Evolutionary conservation across 1,140 invertebrate species (phyloP), one percentile per base, ranked within the genome.

Genomic region (Amyelois transitella): DNA sequence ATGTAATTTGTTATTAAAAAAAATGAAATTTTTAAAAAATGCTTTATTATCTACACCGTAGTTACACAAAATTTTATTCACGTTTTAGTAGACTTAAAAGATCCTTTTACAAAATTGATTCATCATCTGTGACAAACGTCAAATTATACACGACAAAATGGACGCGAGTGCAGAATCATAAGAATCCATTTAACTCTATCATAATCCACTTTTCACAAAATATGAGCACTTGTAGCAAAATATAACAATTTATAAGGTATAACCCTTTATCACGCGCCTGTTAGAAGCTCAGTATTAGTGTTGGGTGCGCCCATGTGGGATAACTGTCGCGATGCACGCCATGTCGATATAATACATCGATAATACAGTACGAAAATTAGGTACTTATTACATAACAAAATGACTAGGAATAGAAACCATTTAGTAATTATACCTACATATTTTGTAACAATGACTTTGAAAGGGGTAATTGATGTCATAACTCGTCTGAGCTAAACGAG

Each of bases 271-370:
- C 58, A 51, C 43, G 18, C 19, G 45, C 6, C 45, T 1, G 51
- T 44, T 43, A 38, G 53, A 58, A 56, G 61, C 47, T 57, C 32
- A n/a, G 32, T 14, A 53, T 73, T 68, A 66, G 66, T 38, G 32
- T 60, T 57, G 60, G 66, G 52, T 55, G 70, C 60, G 60, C 58
- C 58, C 52, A 28, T 48, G 50, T 22, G 18, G 48, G 55, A 62
- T 67, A n/a, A 73, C 60, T 62, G 57, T 50, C 58, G 43, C 56
- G 48, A 53, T 59, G 62, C 71, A 74, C 71, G 71, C 71, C 43
- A 74, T 21, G 2, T 20, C 45, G 45, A 48, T 45, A 19, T 45
- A 19, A 45, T 45, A 17, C 10, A 45, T 18, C 43, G 43, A 45
- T 45, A 19, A 45, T 10, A 45, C 7, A 10, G 25, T 38, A 28